Evolutionary conservation across 2,797 vertebrate species (phyloP).

Genomic region (Huso huso): DNA sequence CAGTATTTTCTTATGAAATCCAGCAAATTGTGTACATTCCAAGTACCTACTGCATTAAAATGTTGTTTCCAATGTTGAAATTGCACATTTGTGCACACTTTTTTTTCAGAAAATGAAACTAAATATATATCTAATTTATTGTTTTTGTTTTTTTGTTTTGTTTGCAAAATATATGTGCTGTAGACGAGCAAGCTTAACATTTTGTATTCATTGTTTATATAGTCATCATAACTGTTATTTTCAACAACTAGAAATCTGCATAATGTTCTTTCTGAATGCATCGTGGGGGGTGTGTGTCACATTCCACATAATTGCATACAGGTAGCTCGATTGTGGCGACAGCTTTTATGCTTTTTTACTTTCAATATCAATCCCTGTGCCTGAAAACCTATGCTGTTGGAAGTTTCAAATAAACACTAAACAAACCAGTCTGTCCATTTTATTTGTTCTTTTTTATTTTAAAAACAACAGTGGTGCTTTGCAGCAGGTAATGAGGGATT

Average conservation of each 20-base stretch:
- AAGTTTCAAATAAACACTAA: too few relatives aligned
- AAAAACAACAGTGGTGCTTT: too few relatives aligned
- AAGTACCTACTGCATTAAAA: slow-evolving; percentile 29
- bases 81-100: too few relatives aligned
- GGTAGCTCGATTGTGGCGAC: slow-evolving; percentile 22
- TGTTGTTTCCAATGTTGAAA: slow-evolving; percentile 36
- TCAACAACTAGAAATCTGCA: slow-evolving; percentile 43
- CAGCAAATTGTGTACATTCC: slow-evolving; percentile 66
- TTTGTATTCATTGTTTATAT: slow-evolving; percentile 64
- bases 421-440: too few relatives aligned
- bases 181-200: slow-evolving; percentile 71
- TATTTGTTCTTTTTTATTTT: too few relatives aligned
- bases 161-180: slow-evolving; percentile 58
- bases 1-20: slow-evolving; percentile 57
- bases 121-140: slow-evolving; percentile 76
- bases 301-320: slow-evolving; percentile 55
- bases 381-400: slow-evolving; percentile 52
- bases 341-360: slow-evolving; percentile 29
- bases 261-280: slow-evolving; percentile 49
- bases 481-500: too few relatives aligned
- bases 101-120: slow-evolving; percentile 38
- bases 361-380: slow-evolving; percentile 52
- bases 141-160: slow-evolving; percentile 35
- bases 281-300: slow-evolving; percentile 46
- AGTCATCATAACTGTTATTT: slow-evolving; percentile 59